These are phyloP conservation scores for Tenthredo distinguenda DNA, from an alignment of 2,888 invertebrate species.

Conservation along the genomic window DNA sequence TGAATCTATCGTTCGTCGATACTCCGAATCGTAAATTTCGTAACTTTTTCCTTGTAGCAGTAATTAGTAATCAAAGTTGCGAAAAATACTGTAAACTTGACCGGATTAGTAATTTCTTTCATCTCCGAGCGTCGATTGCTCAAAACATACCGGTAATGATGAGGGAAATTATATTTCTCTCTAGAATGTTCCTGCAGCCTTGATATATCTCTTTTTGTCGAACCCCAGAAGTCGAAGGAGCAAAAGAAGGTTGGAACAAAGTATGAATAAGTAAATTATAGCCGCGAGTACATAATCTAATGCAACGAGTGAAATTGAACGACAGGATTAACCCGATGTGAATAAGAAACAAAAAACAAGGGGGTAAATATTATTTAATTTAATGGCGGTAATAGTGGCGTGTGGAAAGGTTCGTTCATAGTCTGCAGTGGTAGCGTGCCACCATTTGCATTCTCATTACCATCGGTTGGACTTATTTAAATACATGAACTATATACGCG, in stretches of 20 bases:
- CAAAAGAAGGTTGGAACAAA: neutral
- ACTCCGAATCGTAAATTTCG: too few species aligned
- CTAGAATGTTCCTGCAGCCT: too few species aligned
- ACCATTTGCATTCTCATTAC: conserved; percentile 75
- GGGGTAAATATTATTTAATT: conserved; percentile 27
- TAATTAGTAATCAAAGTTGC: too few species aligned
- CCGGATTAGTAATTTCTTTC: too few species aligned
- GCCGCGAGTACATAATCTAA: neutral
- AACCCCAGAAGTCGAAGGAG: too few species aligned
- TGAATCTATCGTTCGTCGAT: too few species aligned
- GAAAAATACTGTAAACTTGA: too few species aligned
- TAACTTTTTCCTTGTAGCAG: too few species aligned
- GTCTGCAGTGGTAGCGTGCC: conserved; percentile 60
- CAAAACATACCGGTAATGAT: too few species aligned
- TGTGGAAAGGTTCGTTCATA: neutral
- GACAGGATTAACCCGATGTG: neutral
- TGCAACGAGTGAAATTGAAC: neutral
- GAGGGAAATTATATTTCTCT: too few species aligned
- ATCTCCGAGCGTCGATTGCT: too few species aligned
- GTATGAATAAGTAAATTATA: neutral
- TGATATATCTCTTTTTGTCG: too few species aligned
- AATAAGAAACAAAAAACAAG: neutral
- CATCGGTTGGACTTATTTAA: conserved; percentile 73
- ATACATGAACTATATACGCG: conserved; percentile 64
- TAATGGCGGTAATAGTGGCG: neutral